These are phyloP conservation scores for Seriola dumerili DNA, from an alignment of 2,113 vertebrate genomes.

Conservation along the genomic window DNA sequence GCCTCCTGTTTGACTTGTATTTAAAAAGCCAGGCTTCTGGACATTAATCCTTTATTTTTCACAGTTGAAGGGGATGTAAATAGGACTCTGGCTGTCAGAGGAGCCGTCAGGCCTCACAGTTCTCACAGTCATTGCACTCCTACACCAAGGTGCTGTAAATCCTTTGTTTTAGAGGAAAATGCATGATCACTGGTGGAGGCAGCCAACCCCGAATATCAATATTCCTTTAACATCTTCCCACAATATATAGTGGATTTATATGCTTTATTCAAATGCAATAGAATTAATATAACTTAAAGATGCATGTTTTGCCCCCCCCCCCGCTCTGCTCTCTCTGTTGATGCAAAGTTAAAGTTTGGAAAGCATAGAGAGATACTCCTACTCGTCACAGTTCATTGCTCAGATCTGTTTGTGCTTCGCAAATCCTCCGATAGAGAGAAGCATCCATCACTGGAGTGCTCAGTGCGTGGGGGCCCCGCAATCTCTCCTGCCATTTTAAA, in stretches of 20 bases:
- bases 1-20: slow-evolving; percentile 26
- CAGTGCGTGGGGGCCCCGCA: slow-evolving; percentile 69
- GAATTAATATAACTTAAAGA: slow-evolving; percentile 44
- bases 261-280: slow-evolving; percentile 47
- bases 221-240: slow-evolving; percentile 47
- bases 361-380: slow-evolving; percentile 77
- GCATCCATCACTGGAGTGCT: slow-evolving; percentile 79
- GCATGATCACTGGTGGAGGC: slow-evolving; percentile 74
- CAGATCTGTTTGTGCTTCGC: slow-evolving; percentile 85
- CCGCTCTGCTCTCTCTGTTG: slow-evolving; percentile 49
- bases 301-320: slow-evolving; percentile 30
- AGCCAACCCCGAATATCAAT: slow-evolving; percentile 67
- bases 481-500: slow-evolving; percentile 78
- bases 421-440: slow-evolving; percentile 85
- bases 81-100: slow-evolving; percentile 71
- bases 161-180: slow-evolving; percentile 77
- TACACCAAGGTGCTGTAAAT: slow-evolving; percentile 73
- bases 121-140: slow-evolving; percentile 74
- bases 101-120: slow-evolving; percentile 72
- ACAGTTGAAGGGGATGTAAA: slow-evolving; percentile 74
- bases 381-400: slow-evolving; percentile 82
- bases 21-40: slow-evolving; percentile 72
- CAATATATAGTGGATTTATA: neutral
- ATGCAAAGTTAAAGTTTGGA: slow-evolving; percentile 76
- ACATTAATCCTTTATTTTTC: slow-evolving; percentile 81